Evolutionary conservation across 2,888 invertebrate species (phyloP), one percentile per base, ranked within the genome.

Genomic region (Brenthis daphne): DNA sequence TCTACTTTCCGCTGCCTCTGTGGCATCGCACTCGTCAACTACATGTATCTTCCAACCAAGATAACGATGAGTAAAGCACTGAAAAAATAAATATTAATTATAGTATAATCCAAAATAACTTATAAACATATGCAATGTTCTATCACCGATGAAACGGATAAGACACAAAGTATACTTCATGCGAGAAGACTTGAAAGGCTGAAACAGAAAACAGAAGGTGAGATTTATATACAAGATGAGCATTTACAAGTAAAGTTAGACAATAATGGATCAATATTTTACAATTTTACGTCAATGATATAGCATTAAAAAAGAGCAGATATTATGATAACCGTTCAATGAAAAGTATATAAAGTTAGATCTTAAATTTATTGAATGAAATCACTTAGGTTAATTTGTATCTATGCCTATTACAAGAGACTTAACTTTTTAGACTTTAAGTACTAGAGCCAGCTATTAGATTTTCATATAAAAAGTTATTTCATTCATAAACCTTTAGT

Each of bases 11-110:
- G 94, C 94, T 29, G 93, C 94, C 57, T 94, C 93, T 1, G 86
- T 83, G 68, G 84, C 86, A 75, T 97, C 96, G 81, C 98, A 98
- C 57, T 94, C 94, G 85, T 99, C 98, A 74, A 96, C 93, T 1
- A 99, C 97, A 85, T 97, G 96, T 79, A 99, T 98, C 90, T 97
- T 98, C 98, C 98, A 98, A 61, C 99, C 99, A 80, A 99, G 95
- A 84, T 98, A 95, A 73, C 98, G 96, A 86, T 98, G 98, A 5
- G 97, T 96, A 94, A 96, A 98, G 86, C 98, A 98, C 96, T 99
- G 93, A 29, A 75, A 71, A 69, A 65, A 73, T 55, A 73, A 64
- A 57, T 33, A 1, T 55, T 29, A 8, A 69, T 93, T 93, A 76
- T 78, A 77, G 73, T 75, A 67, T 68, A 8, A 57, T 65, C 58